Evolutionary conservation across 2,888 invertebrate genomes (phyloP).

Genomic region (Dorcus hopei): DNA sequence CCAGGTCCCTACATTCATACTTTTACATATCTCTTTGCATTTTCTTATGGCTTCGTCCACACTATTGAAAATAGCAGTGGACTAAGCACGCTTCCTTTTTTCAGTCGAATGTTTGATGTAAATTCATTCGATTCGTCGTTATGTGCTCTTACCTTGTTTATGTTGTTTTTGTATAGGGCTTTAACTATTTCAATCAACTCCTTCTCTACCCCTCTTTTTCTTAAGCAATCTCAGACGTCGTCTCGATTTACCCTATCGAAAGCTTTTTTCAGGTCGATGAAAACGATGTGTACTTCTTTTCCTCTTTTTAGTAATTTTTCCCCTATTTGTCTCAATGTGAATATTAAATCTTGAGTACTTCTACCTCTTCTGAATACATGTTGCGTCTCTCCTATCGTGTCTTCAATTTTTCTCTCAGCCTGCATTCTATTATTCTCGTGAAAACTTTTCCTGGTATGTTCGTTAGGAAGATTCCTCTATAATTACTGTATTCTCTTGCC

Average conservation of each 20-base stretch:
- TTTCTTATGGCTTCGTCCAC: no score
- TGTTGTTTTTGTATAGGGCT: constrained; percentile 9
- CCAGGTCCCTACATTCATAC: no score
- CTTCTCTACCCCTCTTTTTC: not conserved
- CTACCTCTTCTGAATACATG: no score
- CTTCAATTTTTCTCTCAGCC: constrained; percentile 5
- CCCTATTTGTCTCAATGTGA: no score
- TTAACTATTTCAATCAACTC: constrained; percentile 2
- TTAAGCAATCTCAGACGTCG: constrained; percentile 1
- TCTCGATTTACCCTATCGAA: constrained; percentile 4
- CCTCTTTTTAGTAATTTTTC: no score
- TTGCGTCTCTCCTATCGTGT: not conserved
- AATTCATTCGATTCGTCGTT: not conserved
- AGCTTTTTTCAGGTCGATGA: constrained; percentile 5
- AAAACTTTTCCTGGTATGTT: constrained; percentile 8
- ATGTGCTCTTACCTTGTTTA: constrained; percentile 7
- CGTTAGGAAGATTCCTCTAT: constrained; percentile 5
- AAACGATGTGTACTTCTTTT: not conserved
- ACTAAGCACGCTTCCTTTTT: not conserved
- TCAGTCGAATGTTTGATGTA: not conserved
- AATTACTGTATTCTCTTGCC: not conserved
- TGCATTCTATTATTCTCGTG: constrained; percentile 9
- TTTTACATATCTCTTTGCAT: no score
- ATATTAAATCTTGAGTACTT: no score
- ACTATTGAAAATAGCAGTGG: no score